Evolutionary conservation across 2,113 vertebrate species (phyloP).

Genomic region (Alouatta palliata): DNA sequence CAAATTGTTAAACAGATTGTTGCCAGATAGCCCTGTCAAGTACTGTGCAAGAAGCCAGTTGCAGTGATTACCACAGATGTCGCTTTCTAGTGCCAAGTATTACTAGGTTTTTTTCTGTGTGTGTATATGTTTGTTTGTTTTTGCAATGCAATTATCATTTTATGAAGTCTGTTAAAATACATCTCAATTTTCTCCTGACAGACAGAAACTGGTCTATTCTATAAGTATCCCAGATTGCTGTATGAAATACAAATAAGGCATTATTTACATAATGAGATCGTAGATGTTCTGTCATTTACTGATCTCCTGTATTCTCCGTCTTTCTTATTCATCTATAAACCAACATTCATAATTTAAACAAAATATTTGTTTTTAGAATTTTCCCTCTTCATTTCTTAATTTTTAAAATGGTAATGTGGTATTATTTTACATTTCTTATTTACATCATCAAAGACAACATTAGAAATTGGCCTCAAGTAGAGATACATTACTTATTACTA

Average conservation of each 20-base stretch:
- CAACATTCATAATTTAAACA: neutral
- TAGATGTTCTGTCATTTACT: neutral
- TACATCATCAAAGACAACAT: conserved; percentile 9
- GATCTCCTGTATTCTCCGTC: neutral
- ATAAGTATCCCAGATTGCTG: neutral
- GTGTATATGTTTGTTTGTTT: conserved; percentile 26
- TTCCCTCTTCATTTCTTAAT: neutral
- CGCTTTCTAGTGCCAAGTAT: conserved; percentile 41
- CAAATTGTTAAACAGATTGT: conserved; percentile 65
- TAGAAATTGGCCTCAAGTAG: neutral
- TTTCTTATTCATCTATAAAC: conserved; percentile 2
- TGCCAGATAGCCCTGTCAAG: conserved; percentile 56
- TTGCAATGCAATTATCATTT: conserved; percentile 52
- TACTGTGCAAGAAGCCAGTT: conserved; percentile 28
- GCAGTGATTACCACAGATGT: conserved; percentile 53
- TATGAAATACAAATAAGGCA: neutral
- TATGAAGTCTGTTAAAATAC: conserved; percentile 26
- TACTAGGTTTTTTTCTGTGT: neutral
- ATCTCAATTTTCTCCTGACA: conserved; percentile 5
- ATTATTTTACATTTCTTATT: neutral
- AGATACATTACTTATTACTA: neutral
- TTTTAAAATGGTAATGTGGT: neutral
- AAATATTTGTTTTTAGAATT: neutral
- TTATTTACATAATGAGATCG: neutral
- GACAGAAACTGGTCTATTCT: neutral